These are phyloP conservation scores for Oscheius onirici DNA, from an alignment of 2,888 invertebrate species.

Conservation along the genomic window DNA sequence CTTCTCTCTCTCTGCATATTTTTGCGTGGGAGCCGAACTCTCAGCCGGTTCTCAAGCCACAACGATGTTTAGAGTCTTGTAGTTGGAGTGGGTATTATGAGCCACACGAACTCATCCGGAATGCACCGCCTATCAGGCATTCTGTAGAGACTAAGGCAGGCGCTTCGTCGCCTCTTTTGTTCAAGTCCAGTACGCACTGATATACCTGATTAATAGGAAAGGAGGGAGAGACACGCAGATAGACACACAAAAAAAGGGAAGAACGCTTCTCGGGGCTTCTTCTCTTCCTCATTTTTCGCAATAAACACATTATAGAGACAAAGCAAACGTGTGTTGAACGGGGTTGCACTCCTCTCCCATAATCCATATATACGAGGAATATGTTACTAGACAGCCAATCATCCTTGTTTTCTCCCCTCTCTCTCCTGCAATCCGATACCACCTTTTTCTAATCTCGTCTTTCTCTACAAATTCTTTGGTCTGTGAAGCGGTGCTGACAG, in stretches of 20 bases:
- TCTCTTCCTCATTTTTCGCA: neutral
- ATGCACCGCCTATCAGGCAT: conserved; percentile 29
- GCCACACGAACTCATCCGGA: conserved; percentile 25
- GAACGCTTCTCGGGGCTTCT: too few species aligned
- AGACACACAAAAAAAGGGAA: too few species aligned
- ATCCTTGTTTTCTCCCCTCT: neutral
- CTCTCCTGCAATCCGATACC: neutral
- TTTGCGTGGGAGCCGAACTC: conserved; percentile 26
- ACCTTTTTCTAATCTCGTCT: conserved; percentile 1
- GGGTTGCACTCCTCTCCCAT: too few species aligned
- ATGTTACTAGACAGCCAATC: too few species aligned
- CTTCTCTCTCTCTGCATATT: neutral
- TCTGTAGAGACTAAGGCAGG: conserved; percentile 15
- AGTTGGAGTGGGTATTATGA: conserved; percentile 25
- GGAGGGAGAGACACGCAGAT: too few species aligned
- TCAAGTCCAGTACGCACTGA: neutral
- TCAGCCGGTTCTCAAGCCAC: conserved; percentile 7
- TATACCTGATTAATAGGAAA: neutral
- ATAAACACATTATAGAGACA: neutral
- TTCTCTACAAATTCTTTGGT: conserved; percentile 5
- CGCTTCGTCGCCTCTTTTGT: conserved; percentile 21
- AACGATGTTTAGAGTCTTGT: conserved; percentile 19
- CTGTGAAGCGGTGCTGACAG: conserved; percentile 2
- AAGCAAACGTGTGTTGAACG: neutral
- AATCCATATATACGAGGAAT: too few species aligned